phyloP scores from a whole-genome alignment of 1,140 invertebrate genomes.

The Halotydeus destructor region DNA sequence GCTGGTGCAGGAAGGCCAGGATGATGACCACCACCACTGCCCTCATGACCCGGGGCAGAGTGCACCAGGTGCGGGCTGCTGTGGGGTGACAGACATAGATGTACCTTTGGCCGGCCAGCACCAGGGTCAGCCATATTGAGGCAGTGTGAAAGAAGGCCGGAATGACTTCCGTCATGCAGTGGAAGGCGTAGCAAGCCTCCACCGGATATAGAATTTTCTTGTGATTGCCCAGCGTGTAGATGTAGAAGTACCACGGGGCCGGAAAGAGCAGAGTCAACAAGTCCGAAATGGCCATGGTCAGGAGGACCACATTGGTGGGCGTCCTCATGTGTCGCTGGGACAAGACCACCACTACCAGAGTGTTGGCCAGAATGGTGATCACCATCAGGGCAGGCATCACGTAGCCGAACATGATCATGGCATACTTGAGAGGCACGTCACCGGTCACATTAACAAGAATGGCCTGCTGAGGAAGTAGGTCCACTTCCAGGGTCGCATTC shows the following conservation, averaged over 20 bases:
- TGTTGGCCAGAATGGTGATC: slow-evolving; percentile 72
- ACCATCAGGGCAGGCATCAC: slow-evolving; percentile 60
- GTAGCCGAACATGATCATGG: slow-evolving; percentile 41
- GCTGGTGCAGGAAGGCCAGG: slow-evolving; percentile 51
- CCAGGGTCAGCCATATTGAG: slow-evolving; percentile 70
- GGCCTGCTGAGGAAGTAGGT: not conserved
- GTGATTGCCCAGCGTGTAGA: slow-evolving; percentile 70
- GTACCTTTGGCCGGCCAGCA: slow-evolving; percentile 65
- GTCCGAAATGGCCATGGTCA: slow-evolving; percentile 75
- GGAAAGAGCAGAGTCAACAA: slow-evolving; percentile 74
- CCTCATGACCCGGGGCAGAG: slow-evolving; percentile 52
- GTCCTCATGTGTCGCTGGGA: slow-evolving; percentile 39
- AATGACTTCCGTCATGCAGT: slow-evolving; percentile 40
- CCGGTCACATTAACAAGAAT: slow-evolving; percentile 16
- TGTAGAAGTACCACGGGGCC: slow-evolving; percentile 64
- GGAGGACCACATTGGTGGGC: slow-evolving; percentile 42
- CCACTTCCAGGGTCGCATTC: not conserved
- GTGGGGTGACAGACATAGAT: slow-evolving; percentile 78
- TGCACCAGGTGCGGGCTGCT: slow-evolving; percentile 61
- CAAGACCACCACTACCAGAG: slow-evolving; percentile 52
- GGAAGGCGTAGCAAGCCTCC: slow-evolving; percentile 50
- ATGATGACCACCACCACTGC: slow-evolving; percentile 50
- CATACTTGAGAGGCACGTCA: slow-evolving; percentile 37
- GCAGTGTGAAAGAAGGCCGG: slow-evolving; percentile 76
- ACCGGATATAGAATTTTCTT: slow-evolving; percentile 47